These are phyloP conservation scores for Coracias cyanogaster DNA, from an alignment of 2,797 vertebrate genomes.

Conservation along the genomic window DNA sequence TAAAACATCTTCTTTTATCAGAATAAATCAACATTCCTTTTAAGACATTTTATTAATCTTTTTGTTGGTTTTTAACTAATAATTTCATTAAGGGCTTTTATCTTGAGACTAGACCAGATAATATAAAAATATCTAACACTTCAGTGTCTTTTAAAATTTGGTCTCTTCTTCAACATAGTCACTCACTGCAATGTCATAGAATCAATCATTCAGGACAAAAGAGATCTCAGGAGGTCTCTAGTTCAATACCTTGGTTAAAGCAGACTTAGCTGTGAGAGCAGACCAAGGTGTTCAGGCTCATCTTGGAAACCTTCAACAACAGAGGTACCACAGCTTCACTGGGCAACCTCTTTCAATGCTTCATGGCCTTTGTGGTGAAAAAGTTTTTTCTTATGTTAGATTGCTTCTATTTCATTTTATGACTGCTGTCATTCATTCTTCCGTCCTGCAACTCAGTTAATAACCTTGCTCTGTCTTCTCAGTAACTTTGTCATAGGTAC, in stretches of 20 bases:
- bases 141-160: neutral
- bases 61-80: neutral
- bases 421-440: neutral
- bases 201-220: neutral
- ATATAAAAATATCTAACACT: neutral
- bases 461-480: neutral
- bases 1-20: too few species aligned
- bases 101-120: neutral
- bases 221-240: neutral
- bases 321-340: neutral
- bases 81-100: neutral
- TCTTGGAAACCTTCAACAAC: neutral
- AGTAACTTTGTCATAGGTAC: neutral
- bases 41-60: neutral
- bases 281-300: neutral
- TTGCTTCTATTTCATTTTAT: neutral
- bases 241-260: neutral
- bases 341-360: neutral
- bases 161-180: neutral
- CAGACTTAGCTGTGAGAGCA: neutral
- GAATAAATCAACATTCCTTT: too few species aligned
- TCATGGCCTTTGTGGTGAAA: neutral
- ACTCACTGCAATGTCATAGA: too few species aligned
- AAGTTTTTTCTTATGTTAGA: neutral
- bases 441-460: neutral